phyloP scores from a whole-genome alignment of 2,888 invertebrate species.

The Drosophila algonquin region DNA sequence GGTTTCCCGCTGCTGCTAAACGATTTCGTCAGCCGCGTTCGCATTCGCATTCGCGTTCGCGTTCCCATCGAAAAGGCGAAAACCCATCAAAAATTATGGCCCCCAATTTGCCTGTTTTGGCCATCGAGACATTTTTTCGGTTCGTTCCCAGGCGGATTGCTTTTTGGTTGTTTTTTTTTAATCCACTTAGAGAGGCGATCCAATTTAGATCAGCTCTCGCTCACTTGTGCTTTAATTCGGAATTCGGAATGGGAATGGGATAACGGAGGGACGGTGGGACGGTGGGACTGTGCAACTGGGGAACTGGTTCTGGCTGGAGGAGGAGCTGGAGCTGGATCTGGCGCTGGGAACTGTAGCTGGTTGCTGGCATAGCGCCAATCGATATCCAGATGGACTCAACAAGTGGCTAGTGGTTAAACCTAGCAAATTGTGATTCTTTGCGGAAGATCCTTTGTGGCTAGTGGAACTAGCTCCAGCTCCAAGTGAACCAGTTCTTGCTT shows the following conservation, averaged over 20 bases:
- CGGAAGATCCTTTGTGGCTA: too few relatives aligned
- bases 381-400: too few relatives aligned
- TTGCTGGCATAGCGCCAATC: neutral
- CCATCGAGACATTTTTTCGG: neutral
- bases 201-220: constrained; percentile 28
- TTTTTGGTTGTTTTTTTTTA: constrained; percentile 15
- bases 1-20: constrained; percentile 6
- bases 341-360: neutral
- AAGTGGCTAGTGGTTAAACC: too few relatives aligned
- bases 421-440: too few relatives aligned
- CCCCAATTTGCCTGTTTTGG: constrained; percentile 31
- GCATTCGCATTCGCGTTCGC: too few relatives aligned
- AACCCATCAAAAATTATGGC: constrained; percentile 32
- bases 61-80: constrained; percentile 25
- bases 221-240: constrained; percentile 10
- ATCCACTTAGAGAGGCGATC: constrained; percentile 28
- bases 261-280: neutral
- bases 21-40: neutral
- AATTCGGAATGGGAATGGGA: neutral
- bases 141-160: constrained; percentile 17
- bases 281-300: too few relatives aligned
- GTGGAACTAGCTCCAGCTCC: too few relatives aligned
- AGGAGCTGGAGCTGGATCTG: too few relatives aligned
- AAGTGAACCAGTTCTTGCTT: too few relatives aligned
- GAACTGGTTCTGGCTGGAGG: neutral